Percentiles rank a stretch among this genome's conserved stretches.
Evolutionary conservation across 2,113 vertebrate species (phyloP).

Genomic region (Pardalotus punctatus): DNA sequence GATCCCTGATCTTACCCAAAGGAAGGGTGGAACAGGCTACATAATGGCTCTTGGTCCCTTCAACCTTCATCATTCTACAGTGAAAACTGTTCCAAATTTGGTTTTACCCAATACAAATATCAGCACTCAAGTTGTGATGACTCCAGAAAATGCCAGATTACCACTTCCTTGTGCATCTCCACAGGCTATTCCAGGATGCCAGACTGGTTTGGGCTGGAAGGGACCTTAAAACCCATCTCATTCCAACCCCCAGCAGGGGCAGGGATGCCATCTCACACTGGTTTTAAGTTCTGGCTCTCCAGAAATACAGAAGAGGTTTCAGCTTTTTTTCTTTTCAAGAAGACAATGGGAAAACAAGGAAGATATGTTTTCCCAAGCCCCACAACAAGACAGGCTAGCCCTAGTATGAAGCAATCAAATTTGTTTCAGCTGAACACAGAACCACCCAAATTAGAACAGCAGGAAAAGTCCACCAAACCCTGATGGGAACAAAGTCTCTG

Average conservation of each 20-base stretch:
- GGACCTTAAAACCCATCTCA: neutral
- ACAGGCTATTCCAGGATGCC: neutral
- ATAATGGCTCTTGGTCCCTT: neutral
- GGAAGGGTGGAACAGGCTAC: neutral
- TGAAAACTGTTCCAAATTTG: neutral
- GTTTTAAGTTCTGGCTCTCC: neutral
- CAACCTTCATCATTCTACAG: neutral
- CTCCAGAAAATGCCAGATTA: neutral
- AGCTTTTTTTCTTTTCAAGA: neutral
- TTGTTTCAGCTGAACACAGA: conserved; percentile 34
- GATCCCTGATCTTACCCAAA: neutral
- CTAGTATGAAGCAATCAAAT: conserved; percentile 16
- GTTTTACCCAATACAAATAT: neutral
- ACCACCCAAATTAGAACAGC: conserved; percentile 14
- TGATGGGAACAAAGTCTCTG: conserved; percentile 5
- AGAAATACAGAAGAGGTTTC: neutral
- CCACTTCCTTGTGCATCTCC: neutral
- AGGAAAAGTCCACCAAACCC: conserved; percentile 3
- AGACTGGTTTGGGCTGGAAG: neutral
- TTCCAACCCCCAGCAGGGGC: neutral
- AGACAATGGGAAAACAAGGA: conserved; percentile 1
- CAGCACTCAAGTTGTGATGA: neutral
- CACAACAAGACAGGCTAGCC: neutral
- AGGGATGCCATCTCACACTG: neutral
- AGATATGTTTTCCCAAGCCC: conserved; percentile 3